Base-by-base conservation (phyloP, 2,888 invertebrate genomes). In the Tinea pellionella region DNA sequence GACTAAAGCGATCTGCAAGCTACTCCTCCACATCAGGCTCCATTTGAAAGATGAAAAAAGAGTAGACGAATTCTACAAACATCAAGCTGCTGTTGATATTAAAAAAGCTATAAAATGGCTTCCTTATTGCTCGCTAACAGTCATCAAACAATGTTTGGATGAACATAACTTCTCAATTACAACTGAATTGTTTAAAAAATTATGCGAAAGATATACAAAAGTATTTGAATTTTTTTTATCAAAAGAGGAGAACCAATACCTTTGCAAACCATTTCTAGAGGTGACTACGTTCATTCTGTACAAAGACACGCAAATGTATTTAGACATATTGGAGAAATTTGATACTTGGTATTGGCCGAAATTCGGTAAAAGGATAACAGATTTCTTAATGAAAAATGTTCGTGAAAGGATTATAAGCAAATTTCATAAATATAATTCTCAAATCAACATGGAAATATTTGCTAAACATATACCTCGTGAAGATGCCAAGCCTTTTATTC, bases 1-100 rank as follows among this genome's bases (percentile, higher is more conserved):
- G 42, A 63, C 68, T 7, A 75, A 74, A 67, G 78, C 77, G 8
- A 67, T 70, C 47, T 73, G 72, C 37, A 83, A 81, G 66, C 64
- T 84, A 1, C 63, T 78, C 61, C 67, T 78, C 11, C 66, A 69
- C 18, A 73, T 84, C 47, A 70, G 80, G 67, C 68, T 80, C 1
- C 65, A 74, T 60, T 65, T 83, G 12, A 75, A 70, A 64, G 75
- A 79, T 15, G 72, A 74, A 65, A 62, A 61, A 42, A 70, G 83
- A 12, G 74, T 72, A 16, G 77, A 82, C 66, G 64, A 61, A 0
- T 85, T 84, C 63, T 83, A 73, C 63, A 65, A 71, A n/a, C 73
- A 73, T 58, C 66, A 72, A 11, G 70, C 71, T 64, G 64, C 70
- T 63, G 13, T 32, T 61, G 8, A 64, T 1, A 60, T 68, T 3